Conservation (phyloP, 2,113 vertebrate species). For the Platysteira castanea region DNA sequence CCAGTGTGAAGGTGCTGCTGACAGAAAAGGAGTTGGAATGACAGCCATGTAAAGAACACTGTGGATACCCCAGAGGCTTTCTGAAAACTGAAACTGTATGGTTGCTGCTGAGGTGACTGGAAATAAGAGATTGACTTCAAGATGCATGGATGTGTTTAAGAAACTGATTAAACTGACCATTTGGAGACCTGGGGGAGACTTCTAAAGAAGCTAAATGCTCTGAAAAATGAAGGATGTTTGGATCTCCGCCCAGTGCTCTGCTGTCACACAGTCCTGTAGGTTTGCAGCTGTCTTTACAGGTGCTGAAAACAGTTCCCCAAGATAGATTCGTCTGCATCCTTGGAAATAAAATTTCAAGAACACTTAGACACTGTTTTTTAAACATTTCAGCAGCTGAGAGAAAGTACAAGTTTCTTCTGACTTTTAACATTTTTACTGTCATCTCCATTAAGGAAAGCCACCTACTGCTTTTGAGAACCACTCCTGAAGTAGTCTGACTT, state of each 20-base stretch:
- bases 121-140: neutral
- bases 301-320: neutral
- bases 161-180: neutral
- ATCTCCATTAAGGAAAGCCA: neutral
- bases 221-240: neutral
- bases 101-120: neutral
- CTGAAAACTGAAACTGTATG: neutral
- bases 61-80: neutral
- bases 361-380: neutral
- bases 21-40: neutral
- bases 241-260: neutral
- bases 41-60: neutral
- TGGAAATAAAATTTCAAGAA: neutral
- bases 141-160: neutral
- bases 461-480: neutral
- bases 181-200: neutral
- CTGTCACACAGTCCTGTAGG: neutral
- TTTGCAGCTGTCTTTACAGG: neutral
- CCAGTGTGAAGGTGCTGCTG: neutral
- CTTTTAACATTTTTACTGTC: neutral
- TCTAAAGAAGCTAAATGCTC: neutral
- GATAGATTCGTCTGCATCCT: neutral
- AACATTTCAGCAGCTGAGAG: neutral
- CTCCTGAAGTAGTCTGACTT: neutral
- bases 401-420: neutral